These are phyloP conservation scores for Apostichopus japonicus DNA, from an alignment of 35 echinoderm and acorn worm genomes.

Conservation along the genomic window DNA sequence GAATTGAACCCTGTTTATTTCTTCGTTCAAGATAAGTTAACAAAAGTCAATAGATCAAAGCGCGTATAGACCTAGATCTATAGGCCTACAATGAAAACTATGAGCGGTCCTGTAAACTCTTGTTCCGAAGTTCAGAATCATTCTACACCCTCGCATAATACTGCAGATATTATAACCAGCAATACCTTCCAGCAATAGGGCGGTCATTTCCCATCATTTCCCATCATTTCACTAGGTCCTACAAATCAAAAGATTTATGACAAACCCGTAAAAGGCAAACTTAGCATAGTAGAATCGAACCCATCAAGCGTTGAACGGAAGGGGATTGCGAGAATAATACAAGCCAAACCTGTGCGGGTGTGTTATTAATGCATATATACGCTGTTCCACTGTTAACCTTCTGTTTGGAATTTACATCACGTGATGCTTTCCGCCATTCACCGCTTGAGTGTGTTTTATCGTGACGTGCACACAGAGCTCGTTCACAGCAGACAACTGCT, in stretches of 20 bases:
- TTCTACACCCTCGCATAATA: too few relatives aligned
- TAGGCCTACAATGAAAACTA: too few relatives aligned
- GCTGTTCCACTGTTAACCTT: conserved; percentile 15
- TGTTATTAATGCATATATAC: conserved; percentile 6
- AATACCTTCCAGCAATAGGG: too few relatives aligned
- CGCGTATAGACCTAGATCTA: too few relatives aligned
- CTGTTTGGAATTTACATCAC: conserved; percentile 18
- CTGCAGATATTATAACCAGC: too few relatives aligned
- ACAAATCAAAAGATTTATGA: background rate
- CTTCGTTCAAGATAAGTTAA: too few relatives aligned
- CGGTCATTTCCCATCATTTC: too few relatives aligned
- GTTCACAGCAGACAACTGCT: conserved; percentile 2
- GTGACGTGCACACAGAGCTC: background rate
- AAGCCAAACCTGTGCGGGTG: background rate
- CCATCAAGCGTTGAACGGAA: background rate
- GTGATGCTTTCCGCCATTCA: conserved; percentile 16
- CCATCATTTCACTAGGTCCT: too few relatives aligned
- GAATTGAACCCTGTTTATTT: too few relatives aligned
- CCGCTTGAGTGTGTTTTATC: conserved; percentile 11
- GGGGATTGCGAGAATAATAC: conserved; percentile 14
- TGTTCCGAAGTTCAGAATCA: too few relatives aligned
- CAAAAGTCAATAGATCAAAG: too few relatives aligned
- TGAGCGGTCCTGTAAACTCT: too few relatives aligned
- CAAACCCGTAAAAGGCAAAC: background rate
- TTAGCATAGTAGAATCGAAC: background rate